Evolutionary conservation across 1,140 invertebrate genomes (phyloP).

Genomic region (Asbolus verrucosus): DNA sequence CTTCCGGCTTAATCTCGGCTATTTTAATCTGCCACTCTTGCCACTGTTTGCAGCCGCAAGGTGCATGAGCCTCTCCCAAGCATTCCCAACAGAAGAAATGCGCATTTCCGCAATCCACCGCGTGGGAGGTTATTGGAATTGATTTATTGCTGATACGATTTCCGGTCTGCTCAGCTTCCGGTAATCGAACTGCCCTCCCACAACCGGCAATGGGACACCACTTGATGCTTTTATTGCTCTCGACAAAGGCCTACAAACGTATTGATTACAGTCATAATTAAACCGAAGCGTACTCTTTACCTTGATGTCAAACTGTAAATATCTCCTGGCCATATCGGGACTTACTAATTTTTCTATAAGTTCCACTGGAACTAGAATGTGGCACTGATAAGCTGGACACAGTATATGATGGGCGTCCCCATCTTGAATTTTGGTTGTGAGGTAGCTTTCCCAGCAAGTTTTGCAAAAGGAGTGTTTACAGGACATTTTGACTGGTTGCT

Average conservation of each 20-base stretch:
- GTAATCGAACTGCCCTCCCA: slow-evolving; percentile 75
- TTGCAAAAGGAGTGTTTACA: slow-evolving; percentile 77
- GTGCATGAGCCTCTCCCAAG: slow-evolving; percentile 76
- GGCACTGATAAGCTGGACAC: slow-evolving; percentile 77
- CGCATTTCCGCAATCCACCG: slow-evolving; percentile 80
- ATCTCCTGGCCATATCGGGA: slow-evolving; percentile 75
- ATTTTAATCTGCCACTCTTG: slow-evolving; percentile 75
- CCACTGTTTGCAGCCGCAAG: slow-evolving; percentile 77
- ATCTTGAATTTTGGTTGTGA: slow-evolving; percentile 76
- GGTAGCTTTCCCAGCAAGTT: slow-evolving; percentile 76
- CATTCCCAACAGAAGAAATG: slow-evolving; percentile 82
- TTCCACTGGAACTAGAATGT: slow-evolving; percentile 76
- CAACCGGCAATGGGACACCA: slow-evolving; percentile 81
- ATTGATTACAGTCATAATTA: neutral
- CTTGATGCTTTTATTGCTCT: slow-evolving; percentile 79
- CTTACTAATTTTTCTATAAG: slow-evolving; percentile 77
- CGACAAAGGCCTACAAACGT: slow-evolving; percentile 75
- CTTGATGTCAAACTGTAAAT: slow-evolving; percentile 81
- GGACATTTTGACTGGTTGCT: slow-evolving; percentile 66
- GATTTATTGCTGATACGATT: slow-evolving; percentile 59
- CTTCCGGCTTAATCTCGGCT: slow-evolving; percentile 74
- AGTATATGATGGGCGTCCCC: slow-evolving; percentile 76
- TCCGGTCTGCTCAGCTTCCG: slow-evolving; percentile 69
- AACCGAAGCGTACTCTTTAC: slow-evolving; percentile 61
- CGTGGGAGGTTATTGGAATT: slow-evolving; percentile 69